Conservation (phyloP, 2,113 vertebrate species). For the Puma concolor region DNA sequence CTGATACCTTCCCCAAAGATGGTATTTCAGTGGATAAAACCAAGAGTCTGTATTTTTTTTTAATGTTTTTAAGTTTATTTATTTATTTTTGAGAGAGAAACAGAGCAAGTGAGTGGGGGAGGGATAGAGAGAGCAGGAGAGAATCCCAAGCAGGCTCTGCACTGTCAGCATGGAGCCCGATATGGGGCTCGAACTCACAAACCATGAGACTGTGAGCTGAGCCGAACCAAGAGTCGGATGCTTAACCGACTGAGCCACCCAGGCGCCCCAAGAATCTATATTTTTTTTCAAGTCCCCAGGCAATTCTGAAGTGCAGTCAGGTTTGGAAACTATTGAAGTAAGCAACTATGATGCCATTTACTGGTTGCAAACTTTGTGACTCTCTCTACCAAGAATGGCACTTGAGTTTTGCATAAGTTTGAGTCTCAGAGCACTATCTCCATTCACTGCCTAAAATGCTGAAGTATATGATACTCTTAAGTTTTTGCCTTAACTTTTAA, state of each 20-base stretch:
- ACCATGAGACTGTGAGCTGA: no score
- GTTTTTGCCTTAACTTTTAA: constrained; percentile 38
- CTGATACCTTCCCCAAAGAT: not conserved
- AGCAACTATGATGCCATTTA: not conserved
- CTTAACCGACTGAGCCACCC: no score
- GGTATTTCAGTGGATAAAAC: not conserved
- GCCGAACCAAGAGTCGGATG: no score
- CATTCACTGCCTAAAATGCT: not conserved
- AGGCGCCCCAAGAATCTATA: not conserved
- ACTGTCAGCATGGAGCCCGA: no score
- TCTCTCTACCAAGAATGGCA: not conserved
- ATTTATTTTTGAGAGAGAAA: no score
- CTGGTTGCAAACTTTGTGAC: not conserved
- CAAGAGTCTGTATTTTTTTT: constrained; percentile 19
- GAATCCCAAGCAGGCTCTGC: no score
- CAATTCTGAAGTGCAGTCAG: not conserved
- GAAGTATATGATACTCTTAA: not conserved
- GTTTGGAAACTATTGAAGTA: not conserved
- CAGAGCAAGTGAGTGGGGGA: no score
- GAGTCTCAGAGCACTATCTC: not conserved
- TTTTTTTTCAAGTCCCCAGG: constrained; percentile 4
- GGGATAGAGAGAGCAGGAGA: no score
- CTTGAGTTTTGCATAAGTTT: not conserved
- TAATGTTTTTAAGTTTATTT: not conserved
- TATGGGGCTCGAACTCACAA: no score